A percentile compares a stretch with the other conserved stretches of the same genome.
Conservation (phyloP, 2,888 invertebrate species). For the Carabus problematicus region DNA sequence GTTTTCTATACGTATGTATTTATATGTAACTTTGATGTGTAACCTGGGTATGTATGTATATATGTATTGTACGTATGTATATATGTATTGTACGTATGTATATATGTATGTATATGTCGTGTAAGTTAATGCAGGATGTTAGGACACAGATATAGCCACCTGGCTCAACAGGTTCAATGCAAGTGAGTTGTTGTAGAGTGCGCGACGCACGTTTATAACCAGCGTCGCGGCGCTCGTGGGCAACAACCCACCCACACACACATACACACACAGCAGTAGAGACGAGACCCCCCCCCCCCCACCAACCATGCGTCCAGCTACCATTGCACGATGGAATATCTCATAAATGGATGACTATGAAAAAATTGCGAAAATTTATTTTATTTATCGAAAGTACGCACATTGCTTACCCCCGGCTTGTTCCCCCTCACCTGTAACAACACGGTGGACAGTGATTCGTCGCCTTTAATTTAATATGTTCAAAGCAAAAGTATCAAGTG, state of each 20-base stretch:
- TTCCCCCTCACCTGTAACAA: no score
- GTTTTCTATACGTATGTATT: no score
- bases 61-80: neutral
- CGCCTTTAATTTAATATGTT: no score
- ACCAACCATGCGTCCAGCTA: neutral
- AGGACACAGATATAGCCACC: neutral
- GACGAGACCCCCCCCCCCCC: neutral
- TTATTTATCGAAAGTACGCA: no score
- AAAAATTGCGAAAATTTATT: no score
- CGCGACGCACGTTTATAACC: slow-evolving; percentile 18
- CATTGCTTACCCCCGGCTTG: no score
- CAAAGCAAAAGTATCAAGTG: no score
- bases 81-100: slow-evolving; percentile 12
- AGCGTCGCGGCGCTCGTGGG: slow-evolving; percentile 21
- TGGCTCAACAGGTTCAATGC: slow-evolving; percentile 26
- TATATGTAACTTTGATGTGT: no score
- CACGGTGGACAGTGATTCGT: no score
- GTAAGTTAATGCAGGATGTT: neutral
- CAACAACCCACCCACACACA: slow-evolving; percentile 4
- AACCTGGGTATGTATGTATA: no score
- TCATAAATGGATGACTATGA: no score
- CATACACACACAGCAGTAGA: neutral
- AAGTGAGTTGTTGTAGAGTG: slow-evolving; percentile 15
- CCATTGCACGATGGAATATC: no score
- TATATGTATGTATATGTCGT: neutral